Percentiles rank a stretch among this genome's conserved stretches.
These are phyloP conservation scores for Athalia rosae DNA, from an alignment of 2,888 invertebrate species.

Conservation along the genomic window DNA sequence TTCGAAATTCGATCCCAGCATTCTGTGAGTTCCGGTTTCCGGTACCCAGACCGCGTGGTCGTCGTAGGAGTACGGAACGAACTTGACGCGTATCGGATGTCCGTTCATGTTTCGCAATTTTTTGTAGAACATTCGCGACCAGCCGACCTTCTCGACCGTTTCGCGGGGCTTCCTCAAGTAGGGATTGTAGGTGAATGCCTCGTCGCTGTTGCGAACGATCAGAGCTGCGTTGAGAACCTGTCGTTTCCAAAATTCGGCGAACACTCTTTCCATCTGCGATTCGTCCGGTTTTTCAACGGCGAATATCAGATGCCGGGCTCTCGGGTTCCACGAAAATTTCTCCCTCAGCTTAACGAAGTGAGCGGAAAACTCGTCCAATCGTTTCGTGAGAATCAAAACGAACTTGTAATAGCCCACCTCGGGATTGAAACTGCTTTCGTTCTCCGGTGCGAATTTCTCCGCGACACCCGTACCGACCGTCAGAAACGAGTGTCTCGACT, in stretches of 20 bases:
- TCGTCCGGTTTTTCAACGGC: background rate
- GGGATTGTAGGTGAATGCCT: constrained; percentile 45
- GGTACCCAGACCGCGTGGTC: background rate
- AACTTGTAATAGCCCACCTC: constrained; percentile 2
- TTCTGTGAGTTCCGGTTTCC: constrained; percentile 22
- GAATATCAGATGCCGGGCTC: constrained; percentile 38
- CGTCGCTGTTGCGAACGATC: background rate
- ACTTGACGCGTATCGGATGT: background rate
- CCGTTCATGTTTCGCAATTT: constrained; percentile 41
- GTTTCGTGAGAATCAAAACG: constrained; percentile 11
- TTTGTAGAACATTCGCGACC: constrained; percentile 33
- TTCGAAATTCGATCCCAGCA: constrained; percentile 22
- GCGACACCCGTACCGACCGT: background rate
- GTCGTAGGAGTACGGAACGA: constrained; percentile 17
- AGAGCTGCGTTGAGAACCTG: constrained; percentile 25
- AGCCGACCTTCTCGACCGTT: constrained; percentile 10
- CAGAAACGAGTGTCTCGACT: constrained; percentile 10
- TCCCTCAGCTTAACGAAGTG: constrained; percentile 1
- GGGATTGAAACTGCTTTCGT: background rate
- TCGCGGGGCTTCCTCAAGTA: constrained; percentile 9
- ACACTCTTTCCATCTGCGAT: constrained; percentile 20
- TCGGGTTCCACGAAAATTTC: constrained; percentile 31
- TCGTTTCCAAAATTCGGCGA: constrained; percentile 27
- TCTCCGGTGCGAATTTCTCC: background rate
- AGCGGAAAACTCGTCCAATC: background rate